Base-by-base conservation (phyloP, 2,113 vertebrate genomes). In the Mystacornis crossleyi region DNA sequence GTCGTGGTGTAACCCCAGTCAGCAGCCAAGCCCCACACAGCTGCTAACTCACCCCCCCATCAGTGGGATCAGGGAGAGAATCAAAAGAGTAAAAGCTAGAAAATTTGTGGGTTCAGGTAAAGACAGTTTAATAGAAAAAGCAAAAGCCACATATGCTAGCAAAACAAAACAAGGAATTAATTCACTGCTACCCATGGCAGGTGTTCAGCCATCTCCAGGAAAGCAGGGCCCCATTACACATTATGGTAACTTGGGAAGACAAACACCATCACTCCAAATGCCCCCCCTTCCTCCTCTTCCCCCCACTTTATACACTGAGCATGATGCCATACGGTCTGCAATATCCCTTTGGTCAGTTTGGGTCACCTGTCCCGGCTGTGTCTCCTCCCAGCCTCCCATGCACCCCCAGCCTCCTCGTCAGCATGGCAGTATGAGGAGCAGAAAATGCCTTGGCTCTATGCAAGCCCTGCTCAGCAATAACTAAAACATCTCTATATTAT, bases 381-480 rank as follows among this genome's bases (percentile, higher is more conserved):
- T 62, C 48, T 54, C 55, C 18, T 51, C 4, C 58, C 58, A 57
- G 25, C 43, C 8, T 65, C 58, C 67, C 43, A 33, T 6, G 6
- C 8, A 36, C 14, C 9, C 13, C 33, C 50, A 33, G 36, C 43
- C 31, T 57, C 43, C 34, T 57, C 0, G 0, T 26, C 58, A 57
- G 34, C 0, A 0, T 42, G 50, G 18, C 20, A 72, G 14, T 13
- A 12, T 5, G 18, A 20, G 36, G 57, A 65, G 31, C 31, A 64
- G 58, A 8, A 57, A 48, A 57, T 25, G 14, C 67, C 31, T 65
- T 50, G 36, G 50, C 31, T 36, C 18, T 55, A 23, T 50, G 33
- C 6, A 36, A 65, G 18, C 51, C 15, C 58, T 73, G 26, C 26
- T 58, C 36, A 43, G 23, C 26, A 51, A 19, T 19, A 73, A 50